These are phyloP conservation scores for Bungarus multicinctus DNA, from an alignment of 2,113 vertebrate species.

Conservation along the genomic window DNA sequence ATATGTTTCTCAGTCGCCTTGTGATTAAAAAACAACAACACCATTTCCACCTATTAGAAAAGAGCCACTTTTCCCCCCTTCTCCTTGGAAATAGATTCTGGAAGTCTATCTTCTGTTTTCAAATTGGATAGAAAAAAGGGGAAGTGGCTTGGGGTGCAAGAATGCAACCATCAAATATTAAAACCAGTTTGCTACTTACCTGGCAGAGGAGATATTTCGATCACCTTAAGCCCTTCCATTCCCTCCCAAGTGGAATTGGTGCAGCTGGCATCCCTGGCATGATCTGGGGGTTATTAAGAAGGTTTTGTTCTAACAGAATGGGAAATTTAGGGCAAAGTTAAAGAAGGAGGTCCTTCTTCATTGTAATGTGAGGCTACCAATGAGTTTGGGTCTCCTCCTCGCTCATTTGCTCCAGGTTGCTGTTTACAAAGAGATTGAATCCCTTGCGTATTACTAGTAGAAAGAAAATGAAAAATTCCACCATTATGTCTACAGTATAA, in stretches of 20 bases:
- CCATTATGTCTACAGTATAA: background rate
- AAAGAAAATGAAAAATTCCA: background rate
- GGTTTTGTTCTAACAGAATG: background rate
- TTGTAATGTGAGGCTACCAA: too few relatives aligned
- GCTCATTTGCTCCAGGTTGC: background rate
- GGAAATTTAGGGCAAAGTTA: background rate
- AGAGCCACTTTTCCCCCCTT: background rate
- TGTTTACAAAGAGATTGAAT: background rate
- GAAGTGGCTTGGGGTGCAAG: background rate
- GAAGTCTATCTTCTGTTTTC: background rate
- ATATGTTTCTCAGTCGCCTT: background rate
- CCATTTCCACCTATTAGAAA: background rate
- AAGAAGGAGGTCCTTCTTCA: background rate
- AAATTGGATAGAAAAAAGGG: background rate
- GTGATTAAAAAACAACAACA: background rate
- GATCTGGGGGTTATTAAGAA: background rate
- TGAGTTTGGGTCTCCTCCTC: too few relatives aligned
- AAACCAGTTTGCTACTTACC: background rate
- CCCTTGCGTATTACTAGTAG: background rate
- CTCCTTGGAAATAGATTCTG: background rate
- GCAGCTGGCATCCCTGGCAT: background rate
- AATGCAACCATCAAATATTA: background rate
- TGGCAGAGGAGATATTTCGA: background rate
- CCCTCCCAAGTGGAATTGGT: background rate
- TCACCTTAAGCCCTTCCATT: background rate